These are phyloP conservation scores for Astur gentilis DNA, from an alignment of 2,113 vertebrate species.

Conservation along the genomic window DNA sequence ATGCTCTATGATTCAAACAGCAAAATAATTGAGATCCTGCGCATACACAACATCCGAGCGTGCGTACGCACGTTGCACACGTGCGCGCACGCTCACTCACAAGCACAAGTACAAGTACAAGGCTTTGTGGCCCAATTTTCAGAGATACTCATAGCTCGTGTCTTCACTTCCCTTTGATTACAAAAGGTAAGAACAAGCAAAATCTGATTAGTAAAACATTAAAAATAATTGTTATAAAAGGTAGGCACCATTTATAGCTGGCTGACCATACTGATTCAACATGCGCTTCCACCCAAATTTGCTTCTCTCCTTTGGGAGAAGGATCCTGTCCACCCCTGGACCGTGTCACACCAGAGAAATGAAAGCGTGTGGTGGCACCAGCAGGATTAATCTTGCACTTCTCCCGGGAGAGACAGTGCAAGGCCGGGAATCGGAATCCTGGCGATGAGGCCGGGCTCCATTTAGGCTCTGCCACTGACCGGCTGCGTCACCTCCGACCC, in stretches of 20 bases:
- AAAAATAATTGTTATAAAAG: background rate
- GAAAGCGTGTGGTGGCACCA: background rate
- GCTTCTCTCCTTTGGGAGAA: background rate
- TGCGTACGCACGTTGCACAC: background rate
- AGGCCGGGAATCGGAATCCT: background rate
- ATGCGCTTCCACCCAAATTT: background rate
- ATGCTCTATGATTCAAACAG: conserved; percentile 20
- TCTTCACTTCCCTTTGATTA: background rate
- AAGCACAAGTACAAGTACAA: background rate
- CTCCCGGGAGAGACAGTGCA: background rate
- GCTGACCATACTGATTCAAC: background rate
- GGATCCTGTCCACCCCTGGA: background rate
- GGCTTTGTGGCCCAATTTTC: background rate
- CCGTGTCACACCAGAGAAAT: background rate
- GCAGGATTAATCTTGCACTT: background rate
- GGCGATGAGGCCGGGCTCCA: background rate
- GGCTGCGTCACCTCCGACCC: accelerated
- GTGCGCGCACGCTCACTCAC: accelerated
- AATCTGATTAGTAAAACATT: background rate
- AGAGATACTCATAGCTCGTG: background rate
- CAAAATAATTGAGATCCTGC: conserved; percentile 50
- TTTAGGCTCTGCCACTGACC: background rate
- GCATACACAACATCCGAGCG: background rate
- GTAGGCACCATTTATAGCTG: background rate
- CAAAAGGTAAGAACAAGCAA: background rate